These are phyloP conservation scores for Notarius lentiginosus DNA, from an alignment of 2,113 vertebrate genomes.

Conservation along the genomic window DNA sequence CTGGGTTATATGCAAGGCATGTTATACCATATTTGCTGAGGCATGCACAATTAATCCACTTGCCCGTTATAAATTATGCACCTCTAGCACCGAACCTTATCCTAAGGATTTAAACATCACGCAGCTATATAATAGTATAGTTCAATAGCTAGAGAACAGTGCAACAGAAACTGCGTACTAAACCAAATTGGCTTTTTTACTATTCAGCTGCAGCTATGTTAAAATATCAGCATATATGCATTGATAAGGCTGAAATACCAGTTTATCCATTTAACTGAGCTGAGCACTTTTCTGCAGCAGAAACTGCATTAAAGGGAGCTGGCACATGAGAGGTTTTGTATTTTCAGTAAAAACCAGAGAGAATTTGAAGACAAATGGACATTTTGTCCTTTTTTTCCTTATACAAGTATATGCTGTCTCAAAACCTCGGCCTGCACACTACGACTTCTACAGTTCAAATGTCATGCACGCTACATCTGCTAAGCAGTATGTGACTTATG, in stretches of 20 bases:
- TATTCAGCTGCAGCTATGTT: constrained; percentile 30
- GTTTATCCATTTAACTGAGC: constrained; percentile 34
- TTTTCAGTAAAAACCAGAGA: background rate
- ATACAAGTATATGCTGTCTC: constrained; percentile 12
- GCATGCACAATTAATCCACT: constrained; percentile 44
- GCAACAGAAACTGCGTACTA: constrained; percentile 28
- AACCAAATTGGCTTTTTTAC: constrained; percentile 20
- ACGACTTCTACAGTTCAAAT: constrained; percentile 45
- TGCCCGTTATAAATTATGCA: constrained; percentile 53
- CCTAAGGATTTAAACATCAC: constrained; percentile 26
- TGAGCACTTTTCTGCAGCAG: constrained; percentile 32
- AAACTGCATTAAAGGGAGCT: constrained; percentile 26
- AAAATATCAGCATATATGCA: constrained; percentile 36
- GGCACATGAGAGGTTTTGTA: background rate
- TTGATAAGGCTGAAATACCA: constrained; percentile 33
- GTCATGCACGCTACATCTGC: constrained; percentile 48
- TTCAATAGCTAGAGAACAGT: constrained; percentile 13
- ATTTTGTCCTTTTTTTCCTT: constrained; percentile 36
- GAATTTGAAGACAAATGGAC: background rate
- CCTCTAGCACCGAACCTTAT: constrained; percentile 26
- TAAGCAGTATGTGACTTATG: constrained; percentile 58
- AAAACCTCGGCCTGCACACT: constrained; percentile 20
- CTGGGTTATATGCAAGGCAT: constrained; percentile 32
- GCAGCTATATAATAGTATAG: background rate
- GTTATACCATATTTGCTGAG: constrained; percentile 48